Evolutionary conservation across 2,888 invertebrate genomes (phyloP).

Genomic region (Oxyteleia sp.): DNA sequence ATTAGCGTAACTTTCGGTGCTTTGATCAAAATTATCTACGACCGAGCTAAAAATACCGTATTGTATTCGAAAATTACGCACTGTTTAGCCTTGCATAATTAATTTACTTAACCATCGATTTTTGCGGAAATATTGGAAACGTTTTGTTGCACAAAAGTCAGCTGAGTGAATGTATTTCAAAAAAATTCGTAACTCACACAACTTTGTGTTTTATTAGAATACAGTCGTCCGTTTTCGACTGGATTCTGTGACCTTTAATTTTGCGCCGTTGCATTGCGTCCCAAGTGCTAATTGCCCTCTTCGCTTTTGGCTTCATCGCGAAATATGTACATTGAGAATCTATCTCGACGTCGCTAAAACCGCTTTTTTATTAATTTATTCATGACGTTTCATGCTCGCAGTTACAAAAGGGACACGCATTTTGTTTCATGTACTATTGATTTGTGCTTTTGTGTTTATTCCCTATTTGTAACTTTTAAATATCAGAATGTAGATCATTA

Average conservation of each 20-base stretch:
- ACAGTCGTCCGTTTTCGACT: not conserved
- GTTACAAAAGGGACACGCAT: not conserved
- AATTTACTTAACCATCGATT: slow-evolving; percentile 1
- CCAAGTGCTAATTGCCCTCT: not conserved
- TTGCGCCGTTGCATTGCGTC: not conserved
- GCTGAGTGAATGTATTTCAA: not conserved
- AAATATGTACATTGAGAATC: not conserved
- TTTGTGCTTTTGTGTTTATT: not conserved
- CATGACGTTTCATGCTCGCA: not conserved
- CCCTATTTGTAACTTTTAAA: not conserved
- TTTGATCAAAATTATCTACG: not conserved
- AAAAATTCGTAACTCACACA: not conserved
- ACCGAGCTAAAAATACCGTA: not conserved
- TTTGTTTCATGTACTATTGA: not conserved
- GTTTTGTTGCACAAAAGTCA: too few species aligned
- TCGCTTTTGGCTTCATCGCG: not conserved
- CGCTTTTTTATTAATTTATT: not conserved
- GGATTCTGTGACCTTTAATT: slow-evolving; percentile 7
- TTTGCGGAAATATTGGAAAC: too few species aligned
- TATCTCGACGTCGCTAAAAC: not conserved
- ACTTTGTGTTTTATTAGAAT: slow-evolving; percentile 3
- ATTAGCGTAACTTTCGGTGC: not conserved
- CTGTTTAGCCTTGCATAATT: not conserved
- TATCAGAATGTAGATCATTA: too few species aligned
- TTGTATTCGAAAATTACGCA: not conserved